Percentiles rank a stretch among this genome's conserved stretches.
These are phyloP conservation scores for Paraescarpia echinospica DNA, from an alignment of 1,140 invertebrate species.

Conservation along the genomic window DNA sequence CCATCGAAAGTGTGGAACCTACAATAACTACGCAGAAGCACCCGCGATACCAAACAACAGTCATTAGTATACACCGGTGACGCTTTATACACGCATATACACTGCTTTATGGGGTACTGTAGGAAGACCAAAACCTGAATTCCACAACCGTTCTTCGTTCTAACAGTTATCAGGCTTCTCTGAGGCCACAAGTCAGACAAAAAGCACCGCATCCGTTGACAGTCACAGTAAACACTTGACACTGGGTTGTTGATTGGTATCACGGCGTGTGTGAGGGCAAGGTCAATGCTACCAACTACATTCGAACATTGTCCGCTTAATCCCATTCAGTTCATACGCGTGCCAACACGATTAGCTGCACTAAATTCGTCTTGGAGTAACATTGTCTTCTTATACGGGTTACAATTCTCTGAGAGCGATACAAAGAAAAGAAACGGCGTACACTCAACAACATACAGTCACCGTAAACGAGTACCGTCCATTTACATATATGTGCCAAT, in stretches of 20 bases:
- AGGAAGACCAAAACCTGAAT: too few relatives aligned
- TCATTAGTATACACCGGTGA: too few relatives aligned
- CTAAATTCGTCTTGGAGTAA: background rate
- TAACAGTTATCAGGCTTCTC: too few relatives aligned
- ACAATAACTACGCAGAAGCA: too few relatives aligned
- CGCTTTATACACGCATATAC: too few relatives aligned
- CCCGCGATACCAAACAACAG: too few relatives aligned
- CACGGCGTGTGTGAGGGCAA: background rate
- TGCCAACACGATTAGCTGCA: background rate
- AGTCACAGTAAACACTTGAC: background rate
- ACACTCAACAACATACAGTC: background rate
- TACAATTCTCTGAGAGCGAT: background rate
- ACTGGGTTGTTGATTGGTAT: background rate
- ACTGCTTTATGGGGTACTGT: too few relatives aligned
- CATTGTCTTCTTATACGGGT: background rate
- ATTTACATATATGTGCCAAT: background rate
- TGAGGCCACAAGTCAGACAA: background rate
- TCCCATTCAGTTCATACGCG: background rate
- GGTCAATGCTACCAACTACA: background rate
- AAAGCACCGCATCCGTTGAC: background rate
- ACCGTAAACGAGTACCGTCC: background rate
- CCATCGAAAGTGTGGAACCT: too few relatives aligned
- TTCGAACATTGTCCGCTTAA: background rate
- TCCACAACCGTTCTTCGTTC: too few relatives aligned
- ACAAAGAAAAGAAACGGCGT: background rate